Evolutionary conservation across 2,888 invertebrate genomes (phyloP).

Genomic region (Chouioia cunea): DNA sequence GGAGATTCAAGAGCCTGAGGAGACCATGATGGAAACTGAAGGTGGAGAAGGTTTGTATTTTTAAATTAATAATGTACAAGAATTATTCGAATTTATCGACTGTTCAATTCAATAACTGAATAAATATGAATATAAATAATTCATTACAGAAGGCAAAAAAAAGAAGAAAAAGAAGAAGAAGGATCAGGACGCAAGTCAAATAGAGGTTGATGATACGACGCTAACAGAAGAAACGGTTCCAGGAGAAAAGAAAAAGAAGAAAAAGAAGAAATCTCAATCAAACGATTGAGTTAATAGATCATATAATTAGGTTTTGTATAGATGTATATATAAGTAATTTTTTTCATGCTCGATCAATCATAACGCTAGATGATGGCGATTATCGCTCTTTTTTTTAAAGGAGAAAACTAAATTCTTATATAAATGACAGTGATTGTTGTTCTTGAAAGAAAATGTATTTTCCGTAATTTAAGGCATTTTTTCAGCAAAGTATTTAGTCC

Average conservation of each 20-base stretch:
- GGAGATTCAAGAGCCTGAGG: conserved; percentile 56
- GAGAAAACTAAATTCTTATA: conserved; percentile 20
- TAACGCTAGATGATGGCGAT: too few species aligned
- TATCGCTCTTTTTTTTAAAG: too few species aligned
- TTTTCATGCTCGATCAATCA: too few species aligned
- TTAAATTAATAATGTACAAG: conserved; percentile 21
- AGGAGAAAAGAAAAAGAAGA: conserved; percentile 72
- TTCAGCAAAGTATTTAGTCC: conserved; percentile 22
- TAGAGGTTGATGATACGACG: conserved; percentile 46
- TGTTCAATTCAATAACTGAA: conserved; percentile 7
- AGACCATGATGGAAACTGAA: conserved; percentile 26
- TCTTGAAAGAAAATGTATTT: conserved; percentile 17
- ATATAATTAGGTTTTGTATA: conserved; percentile 40
- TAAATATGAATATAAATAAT: conserved; percentile 18
- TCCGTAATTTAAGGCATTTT: conserved; percentile 6
- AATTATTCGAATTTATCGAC: conserved; percentile 13
- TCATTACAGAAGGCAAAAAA: conserved; percentile 57
- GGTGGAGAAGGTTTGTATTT: conserved; percentile 45
- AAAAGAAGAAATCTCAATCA: conserved; percentile 70
- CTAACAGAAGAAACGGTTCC: conserved; percentile 56
- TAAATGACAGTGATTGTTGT: conserved; percentile 33
- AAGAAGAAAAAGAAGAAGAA: conserved; percentile 65
- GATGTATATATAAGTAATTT: too few species aligned
- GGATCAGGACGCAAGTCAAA: conserved; percentile 49
- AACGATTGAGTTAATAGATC: conserved; percentile 49